Evolutionary conservation across 2,888 invertebrate genomes (phyloP).

Genomic region (Drosophila cracens): DNA sequence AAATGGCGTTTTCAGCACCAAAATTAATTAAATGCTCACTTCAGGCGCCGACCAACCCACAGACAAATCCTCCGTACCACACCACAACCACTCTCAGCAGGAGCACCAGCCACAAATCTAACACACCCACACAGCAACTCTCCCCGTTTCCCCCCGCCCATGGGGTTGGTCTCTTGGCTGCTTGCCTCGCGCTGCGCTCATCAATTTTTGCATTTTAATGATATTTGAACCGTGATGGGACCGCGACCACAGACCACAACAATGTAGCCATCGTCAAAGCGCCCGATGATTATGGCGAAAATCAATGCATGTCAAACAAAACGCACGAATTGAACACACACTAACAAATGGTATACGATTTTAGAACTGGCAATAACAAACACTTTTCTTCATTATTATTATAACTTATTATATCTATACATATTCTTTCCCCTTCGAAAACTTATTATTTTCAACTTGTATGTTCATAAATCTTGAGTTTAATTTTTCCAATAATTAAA

Average conservation of each 20-base stretch:
- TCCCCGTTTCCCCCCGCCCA: not conserved
- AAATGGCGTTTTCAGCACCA: constrained; percentile 73
- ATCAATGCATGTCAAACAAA: constrained; percentile 5
- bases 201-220: constrained; percentile 79
- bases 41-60: constrained; percentile 31
- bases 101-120: constrained; percentile 5
- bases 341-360: not conserved
- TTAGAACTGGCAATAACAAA: not conserved
- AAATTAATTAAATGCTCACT: constrained; percentile 75
- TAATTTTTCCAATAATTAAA: too few species aligned
- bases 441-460: not conserved
- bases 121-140: not conserved
- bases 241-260: constrained; percentile 27
- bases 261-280: constrained; percentile 11
- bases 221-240: constrained; percentile 67
- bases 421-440: not conserved
- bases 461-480: not conserved
- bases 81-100: not conserved
- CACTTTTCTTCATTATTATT: not conserved
- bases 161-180: constrained; percentile 11
- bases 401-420: not conserved
- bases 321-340: not conserved
- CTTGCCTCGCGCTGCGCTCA: constrained; percentile 45
- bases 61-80: constrained; percentile 6
- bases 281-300: constrained; percentile 19